These are phyloP conservation scores for Trinorchestia longiramus DNA, from an alignment of 1,140 invertebrate genomes.

Conservation along the genomic window DNA sequence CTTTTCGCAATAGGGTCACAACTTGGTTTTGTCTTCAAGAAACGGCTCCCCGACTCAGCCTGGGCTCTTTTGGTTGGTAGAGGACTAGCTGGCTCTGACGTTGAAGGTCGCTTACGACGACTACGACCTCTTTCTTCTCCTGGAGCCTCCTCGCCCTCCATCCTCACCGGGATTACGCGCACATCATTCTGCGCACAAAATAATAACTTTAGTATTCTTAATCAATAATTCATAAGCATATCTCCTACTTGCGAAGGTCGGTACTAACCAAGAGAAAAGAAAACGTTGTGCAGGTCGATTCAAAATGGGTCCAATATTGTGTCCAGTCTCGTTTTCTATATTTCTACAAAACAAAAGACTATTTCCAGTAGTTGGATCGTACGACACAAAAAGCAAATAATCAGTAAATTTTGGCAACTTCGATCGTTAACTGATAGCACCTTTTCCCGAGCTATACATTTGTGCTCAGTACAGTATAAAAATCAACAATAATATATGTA, in stretches of 20 bases:
- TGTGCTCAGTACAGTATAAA: too few species aligned
- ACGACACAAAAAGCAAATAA: too few species aligned
- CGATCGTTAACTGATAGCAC: too few species aligned
- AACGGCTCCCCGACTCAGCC: background rate
- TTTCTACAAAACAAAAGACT: too few species aligned
- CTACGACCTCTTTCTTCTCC: background rate
- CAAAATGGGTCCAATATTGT: background rate
- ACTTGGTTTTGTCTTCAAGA: background rate
- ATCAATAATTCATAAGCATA: too few species aligned
- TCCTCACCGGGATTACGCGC: conserved; percentile 63
- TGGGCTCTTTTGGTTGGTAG: background rate
- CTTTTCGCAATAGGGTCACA: background rate
- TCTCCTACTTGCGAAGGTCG: too few species aligned
- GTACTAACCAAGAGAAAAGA: background rate
- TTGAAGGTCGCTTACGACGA: conserved; percentile 39
- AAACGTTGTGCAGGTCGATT: background rate
- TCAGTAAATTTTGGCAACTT: too few species aligned
- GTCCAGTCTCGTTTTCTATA: too few species aligned
- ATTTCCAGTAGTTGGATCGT: too few species aligned
- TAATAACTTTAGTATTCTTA: too few species aligned
- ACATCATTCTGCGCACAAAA: conserved; percentile 62
- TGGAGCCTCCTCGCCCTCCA: conserved; percentile 58
- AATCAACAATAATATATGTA: too few species aligned
- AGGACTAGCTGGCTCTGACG: conserved; percentile 43
- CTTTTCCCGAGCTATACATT: too few species aligned